A percentile compares a stretch with the other conserved stretches of the same genome.
Conservation (phyloP, 2,113 vertebrate genomes). For the Phylloscopus whistleri region DNA sequence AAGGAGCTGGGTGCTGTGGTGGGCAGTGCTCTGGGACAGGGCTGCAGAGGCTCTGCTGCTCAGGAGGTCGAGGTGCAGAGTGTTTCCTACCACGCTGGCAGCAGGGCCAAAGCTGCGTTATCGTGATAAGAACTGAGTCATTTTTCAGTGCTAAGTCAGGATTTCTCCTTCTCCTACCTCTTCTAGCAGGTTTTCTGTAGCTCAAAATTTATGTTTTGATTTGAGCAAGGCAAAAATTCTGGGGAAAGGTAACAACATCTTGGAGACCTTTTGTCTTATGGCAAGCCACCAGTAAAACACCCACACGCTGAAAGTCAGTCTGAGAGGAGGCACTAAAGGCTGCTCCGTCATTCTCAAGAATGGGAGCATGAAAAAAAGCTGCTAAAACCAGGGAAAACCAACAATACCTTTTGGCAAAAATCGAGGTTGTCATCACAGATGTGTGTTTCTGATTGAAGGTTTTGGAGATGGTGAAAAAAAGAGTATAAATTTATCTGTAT, state of each 20-base stretch:
- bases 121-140: background rate
- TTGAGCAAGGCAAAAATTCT: background rate
- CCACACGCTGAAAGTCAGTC: background rate
- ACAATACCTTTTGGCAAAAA: background rate
- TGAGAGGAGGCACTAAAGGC: background rate
- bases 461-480: background rate
- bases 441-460: background rate
- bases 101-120: background rate
- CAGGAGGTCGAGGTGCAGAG: background rate
- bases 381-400: background rate
- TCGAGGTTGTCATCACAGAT: background rate
- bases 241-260: background rate
- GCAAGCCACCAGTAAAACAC: background rate
- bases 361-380: background rate
- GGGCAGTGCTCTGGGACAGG: background rate
- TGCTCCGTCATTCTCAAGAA: background rate
- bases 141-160: background rate
- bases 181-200: background rate
- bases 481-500: background rate
- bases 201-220: background rate
- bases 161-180: background rate
- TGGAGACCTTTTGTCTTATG: background rate
- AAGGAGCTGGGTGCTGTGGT: background rate
- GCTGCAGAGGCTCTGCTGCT: background rate
- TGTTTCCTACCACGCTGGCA: background rate